phyloP scores from a whole-genome alignment of 2,113 vertebrate genomes.

The Anoplopoma fimbria region DNA sequence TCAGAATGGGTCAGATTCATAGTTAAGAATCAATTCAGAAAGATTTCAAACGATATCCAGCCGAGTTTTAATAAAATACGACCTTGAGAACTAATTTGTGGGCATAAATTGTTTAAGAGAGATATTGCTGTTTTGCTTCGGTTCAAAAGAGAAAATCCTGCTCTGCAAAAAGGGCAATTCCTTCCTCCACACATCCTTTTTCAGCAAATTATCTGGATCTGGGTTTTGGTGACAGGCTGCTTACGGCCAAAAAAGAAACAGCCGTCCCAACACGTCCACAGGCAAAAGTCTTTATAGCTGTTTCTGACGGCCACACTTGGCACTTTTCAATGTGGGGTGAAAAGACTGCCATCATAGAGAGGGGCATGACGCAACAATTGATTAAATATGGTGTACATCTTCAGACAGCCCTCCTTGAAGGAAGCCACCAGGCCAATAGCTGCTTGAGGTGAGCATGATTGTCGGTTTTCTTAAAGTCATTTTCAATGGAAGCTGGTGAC shows the following conservation, averaged over 20 bases:
- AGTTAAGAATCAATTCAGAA: background rate
- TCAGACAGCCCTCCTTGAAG: background rate
- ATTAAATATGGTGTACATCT: background rate
- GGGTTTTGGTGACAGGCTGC: background rate
- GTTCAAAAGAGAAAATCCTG: background rate
- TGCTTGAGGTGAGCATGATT: background rate
- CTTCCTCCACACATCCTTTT: background rate
- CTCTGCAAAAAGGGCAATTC: background rate
- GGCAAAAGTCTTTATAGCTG: slow-evolving; percentile 9
- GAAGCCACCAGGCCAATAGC: background rate
- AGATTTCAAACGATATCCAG: background rate
- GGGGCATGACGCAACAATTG: too few species aligned
- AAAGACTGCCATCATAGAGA: background rate
- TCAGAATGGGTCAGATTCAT: background rate
- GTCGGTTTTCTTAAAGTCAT: background rate
- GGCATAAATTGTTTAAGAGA: background rate
- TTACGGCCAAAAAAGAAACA: background rate
- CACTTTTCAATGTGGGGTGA: background rate
- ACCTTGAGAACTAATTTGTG: background rate
- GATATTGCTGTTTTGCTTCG: background rate
- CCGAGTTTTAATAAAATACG: background rate
- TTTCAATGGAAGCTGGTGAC: too few species aligned
- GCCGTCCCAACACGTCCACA: background rate
- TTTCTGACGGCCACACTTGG: background rate
- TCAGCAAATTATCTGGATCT: background rate